Conservation (phyloP, 2,888 invertebrate species). For the Hermaeophaga mercurialis region DNA sequence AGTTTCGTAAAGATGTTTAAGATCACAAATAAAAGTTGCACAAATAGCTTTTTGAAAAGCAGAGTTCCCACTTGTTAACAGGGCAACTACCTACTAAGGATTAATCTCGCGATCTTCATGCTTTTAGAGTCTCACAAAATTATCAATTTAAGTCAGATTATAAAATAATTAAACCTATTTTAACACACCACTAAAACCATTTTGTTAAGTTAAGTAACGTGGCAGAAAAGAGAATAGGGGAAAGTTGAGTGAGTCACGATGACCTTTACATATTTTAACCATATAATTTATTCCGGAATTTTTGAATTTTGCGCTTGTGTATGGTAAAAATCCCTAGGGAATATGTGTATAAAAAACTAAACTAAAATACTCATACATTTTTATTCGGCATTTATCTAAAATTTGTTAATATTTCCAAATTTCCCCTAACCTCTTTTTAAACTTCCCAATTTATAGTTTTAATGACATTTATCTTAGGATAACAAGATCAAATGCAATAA, state of each 20-base stretch:
- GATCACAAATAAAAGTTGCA: too few species aligned
- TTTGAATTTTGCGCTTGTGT: too few species aligned
- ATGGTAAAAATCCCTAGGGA: too few species aligned
- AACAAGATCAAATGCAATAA: constrained; percentile 33
- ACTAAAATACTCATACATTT: too few species aligned
- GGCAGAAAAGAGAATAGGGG: constrained; percentile 2
- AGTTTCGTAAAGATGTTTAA: too few species aligned
- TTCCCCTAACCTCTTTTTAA: constrained; percentile 33
- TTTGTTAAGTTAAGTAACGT: constrained; percentile 1
- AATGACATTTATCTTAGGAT: constrained; percentile 35
- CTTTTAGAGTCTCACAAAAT: constrained; percentile 5
- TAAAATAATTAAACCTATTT: constrained; percentile 14
- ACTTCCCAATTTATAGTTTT: constrained; percentile 42
- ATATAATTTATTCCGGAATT: too few species aligned
- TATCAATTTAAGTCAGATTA: constrained; percentile 2
- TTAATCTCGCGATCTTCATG: not conserved
- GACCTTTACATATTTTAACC: too few species aligned
- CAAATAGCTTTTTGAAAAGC: too few species aligned
- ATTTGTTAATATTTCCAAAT: not conserved
- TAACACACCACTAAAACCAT: not conserved
- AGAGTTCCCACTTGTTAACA: not conserved
- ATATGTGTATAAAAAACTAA: too few species aligned
- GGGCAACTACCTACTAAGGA: not conserved
- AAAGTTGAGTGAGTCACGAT: not conserved
- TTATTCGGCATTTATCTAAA: too few species aligned